phyloP scores from a whole-genome alignment of 2,797 vertebrate genomes.

The Acipenser oxyrinchus region DNA sequence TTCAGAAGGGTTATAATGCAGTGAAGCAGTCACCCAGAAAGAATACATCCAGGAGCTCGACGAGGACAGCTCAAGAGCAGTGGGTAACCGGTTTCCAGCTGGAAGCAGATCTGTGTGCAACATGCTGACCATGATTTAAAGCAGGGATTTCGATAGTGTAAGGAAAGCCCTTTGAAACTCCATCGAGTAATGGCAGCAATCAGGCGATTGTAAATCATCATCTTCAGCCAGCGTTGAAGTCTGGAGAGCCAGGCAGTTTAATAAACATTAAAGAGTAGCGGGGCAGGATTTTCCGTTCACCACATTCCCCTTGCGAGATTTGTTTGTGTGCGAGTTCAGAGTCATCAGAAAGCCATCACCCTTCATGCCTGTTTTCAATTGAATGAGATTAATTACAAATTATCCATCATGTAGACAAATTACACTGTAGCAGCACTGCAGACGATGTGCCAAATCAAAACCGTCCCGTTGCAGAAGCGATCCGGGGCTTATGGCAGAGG shows the following conservation, averaged over 20 bases:
- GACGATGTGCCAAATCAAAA: no score
- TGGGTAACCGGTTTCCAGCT: not conserved
- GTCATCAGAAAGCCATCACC: no score
- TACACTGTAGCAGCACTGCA: no score
- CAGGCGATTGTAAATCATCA: not conserved
- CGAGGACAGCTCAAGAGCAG: no score
- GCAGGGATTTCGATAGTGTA: not conserved
- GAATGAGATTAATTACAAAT: no score
- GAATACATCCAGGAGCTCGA: no score
- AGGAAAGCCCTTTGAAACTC: not conserved
- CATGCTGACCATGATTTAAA: not conserved
- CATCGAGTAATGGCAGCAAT: not conserved
- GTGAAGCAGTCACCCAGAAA: no score
- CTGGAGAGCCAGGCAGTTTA: not conserved
- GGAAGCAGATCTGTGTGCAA: not conserved
- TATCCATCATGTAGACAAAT: no score
- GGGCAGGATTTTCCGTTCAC: not conserved
- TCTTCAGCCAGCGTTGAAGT: not conserved
- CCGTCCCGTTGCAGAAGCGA: no score
- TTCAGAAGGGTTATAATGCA: no score
- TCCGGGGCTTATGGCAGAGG: no score
- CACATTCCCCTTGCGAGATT: not conserved
- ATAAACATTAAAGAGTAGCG: not conserved
- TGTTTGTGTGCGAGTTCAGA: not conserved
- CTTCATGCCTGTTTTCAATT: no score